phyloP scores from a whole-genome alignment of 2,888 invertebrate genomes.

The Platycnemis pennipes region DNA sequence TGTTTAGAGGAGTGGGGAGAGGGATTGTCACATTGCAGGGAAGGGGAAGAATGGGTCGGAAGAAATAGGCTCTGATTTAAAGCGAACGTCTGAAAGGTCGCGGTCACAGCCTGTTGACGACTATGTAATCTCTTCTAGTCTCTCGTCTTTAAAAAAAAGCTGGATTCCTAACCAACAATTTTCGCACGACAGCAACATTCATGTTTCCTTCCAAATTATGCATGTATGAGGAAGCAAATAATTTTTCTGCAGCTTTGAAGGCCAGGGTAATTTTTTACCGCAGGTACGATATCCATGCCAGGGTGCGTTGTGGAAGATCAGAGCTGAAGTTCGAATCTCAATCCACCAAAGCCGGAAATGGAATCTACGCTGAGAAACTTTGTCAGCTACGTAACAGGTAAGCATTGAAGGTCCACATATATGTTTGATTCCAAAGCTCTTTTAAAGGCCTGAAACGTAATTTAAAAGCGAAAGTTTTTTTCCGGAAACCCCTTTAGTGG shows the following conservation, averaged over 20 bases:
- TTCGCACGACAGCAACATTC: background rate
- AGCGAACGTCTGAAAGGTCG: background rate
- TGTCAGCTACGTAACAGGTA: too few relatives aligned
- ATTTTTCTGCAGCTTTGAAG: background rate
- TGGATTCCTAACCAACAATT: background rate
- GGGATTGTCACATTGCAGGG: background rate
- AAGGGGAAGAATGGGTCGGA: background rate
- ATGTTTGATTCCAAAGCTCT: too few relatives aligned
- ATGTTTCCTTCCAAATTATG: too few relatives aligned
- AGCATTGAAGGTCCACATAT: too few relatives aligned
- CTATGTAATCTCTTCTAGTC: background rate
- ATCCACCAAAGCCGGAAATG: background rate
- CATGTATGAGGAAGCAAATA: background rate
- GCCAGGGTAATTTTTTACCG: background rate
- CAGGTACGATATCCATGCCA: background rate
- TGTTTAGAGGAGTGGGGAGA: background rate
- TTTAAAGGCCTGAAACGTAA: too few relatives aligned
- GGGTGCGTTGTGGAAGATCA: background rate
- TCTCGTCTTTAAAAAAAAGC: background rate
- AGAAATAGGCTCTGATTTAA: background rate
- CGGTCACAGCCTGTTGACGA: background rate
- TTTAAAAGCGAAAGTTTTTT: too few relatives aligned
- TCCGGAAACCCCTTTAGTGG: too few relatives aligned
- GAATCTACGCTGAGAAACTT: too few relatives aligned
- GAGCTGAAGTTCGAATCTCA: background rate